Evolutionary conservation across 2,888 invertebrate genomes (phyloP).

Genomic region (Pachliopta kotzebuea): DNA sequence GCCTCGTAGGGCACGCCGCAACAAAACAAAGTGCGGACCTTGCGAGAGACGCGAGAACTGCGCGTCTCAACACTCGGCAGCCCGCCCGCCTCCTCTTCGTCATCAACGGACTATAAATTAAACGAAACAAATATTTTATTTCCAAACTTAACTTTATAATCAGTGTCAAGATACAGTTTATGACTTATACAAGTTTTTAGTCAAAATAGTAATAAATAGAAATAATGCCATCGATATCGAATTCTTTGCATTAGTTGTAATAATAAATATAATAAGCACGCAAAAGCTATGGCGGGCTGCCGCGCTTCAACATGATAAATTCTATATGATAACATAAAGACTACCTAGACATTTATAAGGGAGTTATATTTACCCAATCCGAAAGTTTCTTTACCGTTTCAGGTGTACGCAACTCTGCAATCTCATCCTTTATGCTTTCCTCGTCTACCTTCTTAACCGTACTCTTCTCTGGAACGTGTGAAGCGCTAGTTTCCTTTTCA

Average conservation of each 20-base stretch:
- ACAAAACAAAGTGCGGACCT: constrained; percentile 65
- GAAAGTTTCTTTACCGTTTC: constrained; percentile 46
- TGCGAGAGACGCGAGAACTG: constrained; percentile 59
- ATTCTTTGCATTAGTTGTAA: not conserved
- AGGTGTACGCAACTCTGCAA: constrained; percentile 50
- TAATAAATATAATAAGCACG: not conserved
- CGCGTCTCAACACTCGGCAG: constrained; percentile 67
- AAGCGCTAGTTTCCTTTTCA: constrained; percentile 35
- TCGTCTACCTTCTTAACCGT: constrained; percentile 40
- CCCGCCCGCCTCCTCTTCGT: constrained; percentile 70
- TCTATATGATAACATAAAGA: not conserved
- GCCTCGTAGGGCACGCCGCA: constrained; percentile 61
- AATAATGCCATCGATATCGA: not conserved
- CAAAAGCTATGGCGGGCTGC: constrained; percentile 23
- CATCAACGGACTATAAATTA: constrained; percentile 63
- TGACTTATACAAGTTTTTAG: not conserved
- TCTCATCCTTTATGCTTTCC: constrained; percentile 60
- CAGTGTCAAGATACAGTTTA: not conserved
- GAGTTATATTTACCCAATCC: constrained; percentile 53
- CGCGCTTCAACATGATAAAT: constrained; percentile 3
- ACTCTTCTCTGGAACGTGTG: constrained; percentile 34
- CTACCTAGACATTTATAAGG: not conserved
- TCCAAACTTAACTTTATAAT: constrained; percentile 22
- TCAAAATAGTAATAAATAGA: not conserved
- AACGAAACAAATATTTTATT: constrained; percentile 36